Evolutionary conservation across 1,140 invertebrate species (phyloP).

Genomic region (Diabrotica undecimpunctata): DNA sequence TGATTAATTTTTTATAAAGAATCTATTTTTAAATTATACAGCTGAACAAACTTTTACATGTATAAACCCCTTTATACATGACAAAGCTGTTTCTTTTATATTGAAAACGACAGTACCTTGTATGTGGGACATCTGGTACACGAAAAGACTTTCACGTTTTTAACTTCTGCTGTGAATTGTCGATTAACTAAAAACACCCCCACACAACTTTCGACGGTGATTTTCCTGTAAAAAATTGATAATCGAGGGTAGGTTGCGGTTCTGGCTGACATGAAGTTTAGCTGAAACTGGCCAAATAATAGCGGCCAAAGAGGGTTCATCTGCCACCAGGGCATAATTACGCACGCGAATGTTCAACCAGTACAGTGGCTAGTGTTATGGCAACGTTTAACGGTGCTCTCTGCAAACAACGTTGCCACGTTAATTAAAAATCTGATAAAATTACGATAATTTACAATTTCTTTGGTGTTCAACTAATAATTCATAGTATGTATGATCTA

Average conservation of each 20-base stretch:
- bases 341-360: slow-evolving; percentile 18
- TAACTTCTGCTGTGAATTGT: not conserved
- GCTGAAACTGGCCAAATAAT: slow-evolving; percentile 14
- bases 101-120: too few relatives aligned
- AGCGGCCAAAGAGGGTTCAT: slow-evolving; percentile 14
- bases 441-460: not conserved
- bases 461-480: not conserved
- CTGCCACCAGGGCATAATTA: slow-evolving; percentile 19
- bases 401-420: not conserved
- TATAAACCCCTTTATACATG: too few relatives aligned
- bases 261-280: slow-evolving; percentile 7
- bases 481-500: too few relatives aligned
- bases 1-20: too few relatives aligned
- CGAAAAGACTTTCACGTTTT: too few relatives aligned
- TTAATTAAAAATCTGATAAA: not conserved
- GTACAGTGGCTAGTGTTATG: slow-evolving; percentile 8
- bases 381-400: slow-evolving; percentile 12
- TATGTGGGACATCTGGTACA: too few relatives aligned
- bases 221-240: not conserved
- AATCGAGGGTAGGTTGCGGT: not conserved
- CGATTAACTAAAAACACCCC: not conserved
- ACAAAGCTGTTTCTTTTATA: too few relatives aligned
- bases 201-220: not conserved
- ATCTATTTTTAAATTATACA: too few relatives aligned
- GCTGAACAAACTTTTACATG: too few relatives aligned